Percentiles rank a stretch among this genome's conserved stretches.
These are phyloP conservation scores for Drosophila cracens DNA, from an alignment of 2,888 invertebrate species.

Conservation along the genomic window DNA sequence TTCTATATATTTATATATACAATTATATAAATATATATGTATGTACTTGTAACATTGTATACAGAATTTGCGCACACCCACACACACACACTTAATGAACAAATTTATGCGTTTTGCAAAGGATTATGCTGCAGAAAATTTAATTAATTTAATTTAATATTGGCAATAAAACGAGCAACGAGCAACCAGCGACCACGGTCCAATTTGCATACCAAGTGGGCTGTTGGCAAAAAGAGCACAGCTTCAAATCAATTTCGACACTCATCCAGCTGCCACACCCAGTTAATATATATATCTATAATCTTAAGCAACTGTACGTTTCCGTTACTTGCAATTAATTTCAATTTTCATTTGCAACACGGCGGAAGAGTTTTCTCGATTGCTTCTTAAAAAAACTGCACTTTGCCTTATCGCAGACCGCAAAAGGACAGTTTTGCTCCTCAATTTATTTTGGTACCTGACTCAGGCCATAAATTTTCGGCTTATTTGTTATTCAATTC, in stretches of 20 bases:
- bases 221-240: slow-evolving; percentile 10
- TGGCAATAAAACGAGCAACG: slow-evolving; percentile 72
- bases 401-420: slow-evolving; percentile 49
- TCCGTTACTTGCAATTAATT: neutral
- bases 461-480: slow-evolving; percentile 49
- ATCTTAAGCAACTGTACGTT: slow-evolving; percentile 2
- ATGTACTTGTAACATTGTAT: slow-evolving; percentile 38
- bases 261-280: slow-evolving; percentile 56
- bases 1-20: slow-evolving; percentile 31
- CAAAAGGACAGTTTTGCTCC: slow-evolving; percentile 58
- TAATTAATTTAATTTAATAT: slow-evolving; percentile 81
- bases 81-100: slow-evolving; percentile 67
- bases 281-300: slow-evolving; percentile 17
- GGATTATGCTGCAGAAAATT: slow-evolving; percentile 82
- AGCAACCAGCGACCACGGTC: slow-evolving; percentile 19
- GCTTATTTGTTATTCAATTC: slow-evolving; percentile 43
- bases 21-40: slow-evolving; percentile 18
- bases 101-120: slow-evolving; percentile 80
- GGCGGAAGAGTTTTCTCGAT: slow-evolving; percentile 33
- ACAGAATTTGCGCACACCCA: slow-evolving; percentile 53
- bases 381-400: slow-evolving; percentile 61
- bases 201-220: slow-evolving; percentile 70
- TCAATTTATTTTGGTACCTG: slow-evolving; percentile 35
- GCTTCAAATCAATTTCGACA: slow-evolving; percentile 72
- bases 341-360: slow-evolving; percentile 8